A percentile compares a stretch with the other conserved stretches of the same genome.
Evolutionary conservation across 1,140 invertebrate species (phyloP).

Genomic region (Mactra quadrangularis): DNA sequence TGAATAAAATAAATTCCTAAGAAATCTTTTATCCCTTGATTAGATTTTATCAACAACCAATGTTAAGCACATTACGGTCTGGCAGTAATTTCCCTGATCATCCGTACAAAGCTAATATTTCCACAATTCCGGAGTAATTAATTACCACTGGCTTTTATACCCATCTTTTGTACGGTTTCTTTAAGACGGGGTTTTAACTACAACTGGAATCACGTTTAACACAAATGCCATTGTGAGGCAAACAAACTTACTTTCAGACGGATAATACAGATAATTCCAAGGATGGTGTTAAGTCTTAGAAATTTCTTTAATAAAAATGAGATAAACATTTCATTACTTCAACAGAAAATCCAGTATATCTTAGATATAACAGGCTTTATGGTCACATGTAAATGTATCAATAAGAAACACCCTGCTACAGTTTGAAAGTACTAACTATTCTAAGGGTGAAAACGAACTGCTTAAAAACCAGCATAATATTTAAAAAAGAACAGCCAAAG

Average conservation of each 20-base stretch:
- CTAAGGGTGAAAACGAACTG: too few relatives aligned
- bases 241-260: conserved; percentile 42
- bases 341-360: too few relatives aligned
- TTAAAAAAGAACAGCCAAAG: too few relatives aligned
- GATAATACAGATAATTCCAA: conserved; percentile 24
- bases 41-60: too few relatives aligned
- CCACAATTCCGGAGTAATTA: conserved; percentile 25
- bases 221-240: conserved; percentile 23
- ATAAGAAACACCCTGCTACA: too few relatives aligned
- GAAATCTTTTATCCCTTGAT: too few relatives aligned
- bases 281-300: conserved; percentile 22
- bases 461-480: too few relatives aligned
- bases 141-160: conserved; percentile 25
- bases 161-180: conserved; percentile 29
- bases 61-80: conserved; percentile 8
- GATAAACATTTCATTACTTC: conserved; percentile 19
- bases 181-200: conserved; percentile 38
- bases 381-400: too few relatives aligned
- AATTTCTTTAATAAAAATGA: conserved; percentile 36
- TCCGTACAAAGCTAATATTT: conserved; percentile 4
- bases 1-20: too few relatives aligned
- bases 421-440: too few relatives aligned
- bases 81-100: conserved; percentile 31
- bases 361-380: too few relatives aligned
- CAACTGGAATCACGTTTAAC: conserved; percentile 12